These are phyloP conservation scores for Oostethus manadensis DNA, from an alignment of 2,113 vertebrate species.

Conservation along the genomic window DNA sequence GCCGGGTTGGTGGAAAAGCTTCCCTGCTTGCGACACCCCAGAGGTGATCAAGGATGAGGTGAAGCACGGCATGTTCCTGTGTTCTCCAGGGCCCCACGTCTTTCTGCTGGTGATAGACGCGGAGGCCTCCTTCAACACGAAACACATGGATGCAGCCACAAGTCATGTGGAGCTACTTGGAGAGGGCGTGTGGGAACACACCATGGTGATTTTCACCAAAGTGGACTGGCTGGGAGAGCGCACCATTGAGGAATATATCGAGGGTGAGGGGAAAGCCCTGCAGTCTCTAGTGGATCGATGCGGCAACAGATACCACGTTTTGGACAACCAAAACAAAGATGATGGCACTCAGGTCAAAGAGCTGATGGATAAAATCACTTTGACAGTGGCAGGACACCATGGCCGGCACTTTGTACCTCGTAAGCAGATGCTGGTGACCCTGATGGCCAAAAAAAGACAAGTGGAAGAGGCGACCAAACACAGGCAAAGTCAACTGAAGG, in stretches of 20 bases:
- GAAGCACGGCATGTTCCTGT: slow-evolving; percentile 29
- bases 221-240: slow-evolving; percentile 43
- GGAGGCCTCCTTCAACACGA: slow-evolving; percentile 33
- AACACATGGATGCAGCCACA: slow-evolving; percentile 18
- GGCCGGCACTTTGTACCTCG: slow-evolving; percentile 22
- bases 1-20: slow-evolving; percentile 52
- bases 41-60: slow-evolving; percentile 41
- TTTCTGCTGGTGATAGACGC: slow-evolving; percentile 49
- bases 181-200: slow-evolving; percentile 31
- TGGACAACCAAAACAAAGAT: slow-evolving; percentile 35
- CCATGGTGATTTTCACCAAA: slow-evolving; percentile 41
- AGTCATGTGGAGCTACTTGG: slow-evolving; percentile 44
- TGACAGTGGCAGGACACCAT: slow-evolving; percentile 23
- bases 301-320: slow-evolving; percentile 50
- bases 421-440: slow-evolving; percentile 2
- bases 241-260: slow-evolving; percentile 40
- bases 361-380: slow-evolving; percentile 41
- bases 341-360: slow-evolving; percentile 31
- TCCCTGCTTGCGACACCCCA: slow-evolving; percentile 23
- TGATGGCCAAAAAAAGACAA: slow-evolving; percentile 7
- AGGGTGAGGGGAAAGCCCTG: slow-evolving; percentile 39
- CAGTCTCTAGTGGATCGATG: slow-evolving; percentile 30
- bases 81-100: slow-evolving; percentile 45
- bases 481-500: slow-evolving; percentile 21
- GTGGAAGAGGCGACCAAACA: slow-evolving; percentile 16